These are phyloP conservation scores for Thinocorus orbignyianus DNA, from an alignment of 2,113 vertebrate species.

Conservation along the genomic window DNA sequence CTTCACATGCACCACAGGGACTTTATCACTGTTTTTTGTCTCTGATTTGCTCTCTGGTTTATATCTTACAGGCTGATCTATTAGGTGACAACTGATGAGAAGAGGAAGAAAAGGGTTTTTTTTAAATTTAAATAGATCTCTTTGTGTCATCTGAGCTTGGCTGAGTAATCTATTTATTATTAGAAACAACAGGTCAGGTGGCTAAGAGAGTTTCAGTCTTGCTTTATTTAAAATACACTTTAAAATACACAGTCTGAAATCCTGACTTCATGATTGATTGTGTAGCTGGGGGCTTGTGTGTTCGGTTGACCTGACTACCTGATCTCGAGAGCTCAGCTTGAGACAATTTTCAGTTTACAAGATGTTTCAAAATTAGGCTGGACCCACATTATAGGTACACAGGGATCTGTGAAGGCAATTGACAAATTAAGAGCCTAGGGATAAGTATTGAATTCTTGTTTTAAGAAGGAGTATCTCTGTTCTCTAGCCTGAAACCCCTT, in stretches of 20 bases:
- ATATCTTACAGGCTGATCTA: neutral
- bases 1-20: too few species aligned
- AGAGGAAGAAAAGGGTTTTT: neutral
- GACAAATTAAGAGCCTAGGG: constrained; percentile 5
- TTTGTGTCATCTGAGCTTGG: neutral
- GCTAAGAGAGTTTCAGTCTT: neutral
- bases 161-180: neutral
- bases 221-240: constrained; percentile 5
- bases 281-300: neutral
- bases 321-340: neutral
- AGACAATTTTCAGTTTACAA: neutral
- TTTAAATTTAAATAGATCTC: neutral
- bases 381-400: neutral
- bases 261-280: neutral
- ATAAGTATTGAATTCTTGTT: constrained; percentile 28
- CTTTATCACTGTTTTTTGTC: too few species aligned
- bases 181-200: neutral
- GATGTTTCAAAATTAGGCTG: constrained; percentile 1
- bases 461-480: neutral
- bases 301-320: neutral
- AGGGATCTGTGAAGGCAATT: neutral
- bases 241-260: constrained; percentile 7
- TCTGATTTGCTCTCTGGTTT: neutral
- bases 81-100: constrained; percentile 1
- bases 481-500: neutral